Conservation (phyloP, 2,888 invertebrate genomes). For the Sclerodermus sp. region DNA sequence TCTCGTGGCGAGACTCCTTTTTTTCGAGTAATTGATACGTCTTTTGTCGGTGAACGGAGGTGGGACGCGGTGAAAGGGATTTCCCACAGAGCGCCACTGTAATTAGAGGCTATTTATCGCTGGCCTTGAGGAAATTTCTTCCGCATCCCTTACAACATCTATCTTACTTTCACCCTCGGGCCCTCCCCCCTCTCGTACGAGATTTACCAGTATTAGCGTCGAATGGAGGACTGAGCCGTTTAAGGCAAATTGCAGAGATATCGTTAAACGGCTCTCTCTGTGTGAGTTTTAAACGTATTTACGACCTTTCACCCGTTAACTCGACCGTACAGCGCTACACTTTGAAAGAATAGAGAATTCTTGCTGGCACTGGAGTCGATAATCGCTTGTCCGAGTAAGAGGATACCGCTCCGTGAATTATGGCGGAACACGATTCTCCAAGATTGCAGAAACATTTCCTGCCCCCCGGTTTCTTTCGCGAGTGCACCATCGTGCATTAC, state of each 20-base stretch:
- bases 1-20: neutral
- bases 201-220: conserved; percentile 34
- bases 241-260: conserved; percentile 34
- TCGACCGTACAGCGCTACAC: conserved; percentile 5
- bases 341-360: too few species aligned
- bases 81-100: conserved; percentile 12
- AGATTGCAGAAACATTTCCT: too few species aligned
- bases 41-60: conserved; percentile 22
- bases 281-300: conserved; percentile 25
- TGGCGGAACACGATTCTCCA: too few species aligned
- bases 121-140: conserved; percentile 36
- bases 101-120: conserved; percentile 37
- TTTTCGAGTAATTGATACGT: conserved; percentile 30
- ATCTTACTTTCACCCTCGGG: conserved; percentile 28
- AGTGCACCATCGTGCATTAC: too few species aligned
- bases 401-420: too few species aligned
- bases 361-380: too few species aligned
- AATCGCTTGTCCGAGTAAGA: too few species aligned
- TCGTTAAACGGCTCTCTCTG: conserved; percentile 20
- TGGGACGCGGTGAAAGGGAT: neutral
- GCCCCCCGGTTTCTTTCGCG: too few species aligned
- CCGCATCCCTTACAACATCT: conserved; percentile 28
- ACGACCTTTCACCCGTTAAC: conserved; percentile 27
- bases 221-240: conserved; percentile 27
- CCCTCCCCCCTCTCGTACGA: conserved; percentile 13